phyloP scores from a whole-genome alignment of 2,888 invertebrate species.

The Eupithecia abbreviata region DNA sequence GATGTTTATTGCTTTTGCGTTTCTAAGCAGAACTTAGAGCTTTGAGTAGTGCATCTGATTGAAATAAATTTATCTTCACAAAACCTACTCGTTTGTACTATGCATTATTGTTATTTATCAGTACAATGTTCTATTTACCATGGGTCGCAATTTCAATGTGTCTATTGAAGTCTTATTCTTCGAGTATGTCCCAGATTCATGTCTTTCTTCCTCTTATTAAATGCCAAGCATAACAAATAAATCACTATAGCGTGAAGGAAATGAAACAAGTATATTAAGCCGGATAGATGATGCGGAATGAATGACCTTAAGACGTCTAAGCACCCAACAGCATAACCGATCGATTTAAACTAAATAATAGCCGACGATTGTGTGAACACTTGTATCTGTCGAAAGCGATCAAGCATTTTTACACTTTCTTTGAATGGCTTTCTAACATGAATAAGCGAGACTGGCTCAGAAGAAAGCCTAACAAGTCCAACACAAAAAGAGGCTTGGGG shows the following conservation, averaged over 20 bases:
- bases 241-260: not conserved
- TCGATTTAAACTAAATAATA: slow-evolving; percentile 50
- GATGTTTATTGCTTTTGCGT: slow-evolving; percentile 15
- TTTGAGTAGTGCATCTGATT: not conserved
- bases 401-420: slow-evolving; percentile 68
- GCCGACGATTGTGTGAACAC: slow-evolving; percentile 49
- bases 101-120: not conserved
- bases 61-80: not conserved
- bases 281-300: slow-evolving; percentile 2
- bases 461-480: slow-evolving; percentile 36
- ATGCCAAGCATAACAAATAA: not conserved
- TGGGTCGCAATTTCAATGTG: not conserved
- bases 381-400: slow-evolving; percentile 63
- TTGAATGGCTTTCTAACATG: slow-evolving; percentile 72
- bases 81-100: not conserved
- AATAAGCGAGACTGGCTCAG: slow-evolving; percentile 55
- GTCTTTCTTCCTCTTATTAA: not conserved
- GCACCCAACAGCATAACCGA: slow-evolving; percentile 47
- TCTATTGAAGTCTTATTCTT: not conserved
- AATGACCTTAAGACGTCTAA: slow-evolving; percentile 21
- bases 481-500: slow-evolving; percentile 1
- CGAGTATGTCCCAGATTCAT: not conserved
- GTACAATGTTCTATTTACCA: not conserved
- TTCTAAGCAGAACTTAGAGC: not conserved
- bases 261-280: not conserved